Evolutionary conservation across 1,140 invertebrate species (phyloP), one percentile per base, ranked within the genome.

Genomic region (Drosophila malerkotliana): DNA sequence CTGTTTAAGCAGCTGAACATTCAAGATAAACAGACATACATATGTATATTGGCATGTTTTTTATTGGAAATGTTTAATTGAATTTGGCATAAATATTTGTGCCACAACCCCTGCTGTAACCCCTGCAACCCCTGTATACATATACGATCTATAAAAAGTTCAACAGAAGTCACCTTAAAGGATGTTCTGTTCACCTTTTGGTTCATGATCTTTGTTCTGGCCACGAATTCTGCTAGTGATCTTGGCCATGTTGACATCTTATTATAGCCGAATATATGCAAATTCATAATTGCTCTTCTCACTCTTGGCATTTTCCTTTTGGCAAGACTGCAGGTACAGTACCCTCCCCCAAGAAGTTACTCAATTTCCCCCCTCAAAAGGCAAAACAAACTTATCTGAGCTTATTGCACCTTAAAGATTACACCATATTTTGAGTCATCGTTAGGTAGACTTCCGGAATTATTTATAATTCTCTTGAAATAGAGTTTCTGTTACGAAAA

Each of bases 1-100:
- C 32, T 64, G 49, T 85, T 85, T 85, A 60, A 77, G 63, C 81
- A 85, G 79, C 48, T 80, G 80, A 64, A 44, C 14, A 44, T 44
- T 12, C 10, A 37, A 18, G 1, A 44, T 30, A 45, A 30, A 48
- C 18, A 32, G 28, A 61, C 30, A 67, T 68, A 34, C 48, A 54
- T 21, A 21, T 21, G 18, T 21, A 21, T 1, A 21, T 55, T 32
- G 53, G 62, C 49, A 47, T 30, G 45, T 45, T 68, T 30, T 12
- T 14, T 48, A 3, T 68, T 48, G 41, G 28, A 37, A 55, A 69
- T 69, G 51, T 48, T 69, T 69, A 69, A 68, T 69, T 41, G 52
- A 69, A 69, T 26, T 14, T 9, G 51, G 44, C 67, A 71, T 71
- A 71, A 69, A 71, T 71, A 71, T 71, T 71, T 69, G 51, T 14